Percentiles rank a stretch among this genome's conserved stretches.
Evolutionary conservation across 2,888 invertebrate species (phyloP).

Genomic region (Cremastobaeus sp.): DNA sequence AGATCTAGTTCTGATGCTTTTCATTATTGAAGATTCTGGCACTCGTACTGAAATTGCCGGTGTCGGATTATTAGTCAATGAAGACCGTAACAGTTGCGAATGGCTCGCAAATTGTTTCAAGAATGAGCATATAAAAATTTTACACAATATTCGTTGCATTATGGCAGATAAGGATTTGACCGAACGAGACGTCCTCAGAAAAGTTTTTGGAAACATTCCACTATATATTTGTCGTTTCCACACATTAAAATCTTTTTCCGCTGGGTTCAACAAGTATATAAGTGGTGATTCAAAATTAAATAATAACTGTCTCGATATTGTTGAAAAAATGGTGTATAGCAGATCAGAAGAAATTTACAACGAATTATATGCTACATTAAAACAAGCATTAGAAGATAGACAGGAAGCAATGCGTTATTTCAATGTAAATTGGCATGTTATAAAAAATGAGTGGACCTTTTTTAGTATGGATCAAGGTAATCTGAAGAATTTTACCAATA

Average conservation of each 20-base stretch:
- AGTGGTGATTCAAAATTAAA: constrained; percentile 23
- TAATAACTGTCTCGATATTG: constrained; percentile 12
- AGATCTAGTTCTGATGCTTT: constrained; percentile 18
- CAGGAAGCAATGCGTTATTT: constrained; percentile 42
- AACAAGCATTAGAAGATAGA: background rate
- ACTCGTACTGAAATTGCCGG: constrained; percentile 22
- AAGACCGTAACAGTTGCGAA: constrained; percentile 29
- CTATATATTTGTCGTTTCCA: constrained; percentile 47
- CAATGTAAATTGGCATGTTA: constrained; percentile 51
- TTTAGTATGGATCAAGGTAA: constrained; percentile 29
- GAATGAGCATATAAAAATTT: background rate
- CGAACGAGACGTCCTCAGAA: constrained; percentile 31
- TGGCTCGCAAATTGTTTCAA: constrained; percentile 34
- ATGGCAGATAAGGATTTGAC: constrained; percentile 54
- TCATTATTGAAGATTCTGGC: constrained; percentile 21
- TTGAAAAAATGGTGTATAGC: constrained; percentile 40
- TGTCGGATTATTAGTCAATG: constrained; percentile 7
- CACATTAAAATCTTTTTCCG: constrained; percentile 31
- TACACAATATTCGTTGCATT: constrained; percentile 35
- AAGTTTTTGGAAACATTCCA: constrained; percentile 13
- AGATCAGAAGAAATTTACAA: constrained; percentile 14
- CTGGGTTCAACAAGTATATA: constrained; percentile 49
- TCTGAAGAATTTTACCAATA: constrained; percentile 27
- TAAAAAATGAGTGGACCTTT: constrained; percentile 47
- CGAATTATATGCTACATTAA: constrained; percentile 14